Percentiles rank a stretch among this genome's conserved stretches.
These are phyloP conservation scores for Chloroceryle amazona DNA, from an alignment of 2,797 vertebrate species.

Conservation along the genomic window DNA sequence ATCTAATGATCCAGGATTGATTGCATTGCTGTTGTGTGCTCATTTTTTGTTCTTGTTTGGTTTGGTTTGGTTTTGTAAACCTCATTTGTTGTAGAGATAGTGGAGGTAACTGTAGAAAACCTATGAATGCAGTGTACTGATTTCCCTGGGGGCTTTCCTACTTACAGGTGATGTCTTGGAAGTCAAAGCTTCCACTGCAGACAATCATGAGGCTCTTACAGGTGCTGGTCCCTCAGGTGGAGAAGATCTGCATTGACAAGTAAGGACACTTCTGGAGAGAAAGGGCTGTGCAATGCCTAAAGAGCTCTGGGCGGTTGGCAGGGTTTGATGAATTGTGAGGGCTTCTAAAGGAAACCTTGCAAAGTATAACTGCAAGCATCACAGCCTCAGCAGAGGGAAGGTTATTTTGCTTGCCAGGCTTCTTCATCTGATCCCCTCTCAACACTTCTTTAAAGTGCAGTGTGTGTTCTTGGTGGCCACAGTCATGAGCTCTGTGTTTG, in stretches of 20 bases:
- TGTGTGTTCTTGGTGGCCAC: neutral
- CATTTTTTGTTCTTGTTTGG: too few relatives aligned
- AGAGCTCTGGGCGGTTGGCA: neutral
- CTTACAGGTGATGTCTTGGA: slow-evolving; percentile 93
- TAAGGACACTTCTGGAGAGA: slow-evolving; percentile 64
- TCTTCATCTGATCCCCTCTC: neutral
- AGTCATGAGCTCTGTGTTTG: rapidly evolving
- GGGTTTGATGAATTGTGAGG: neutral
- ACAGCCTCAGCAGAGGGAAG: neutral
- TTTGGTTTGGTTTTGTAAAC: neutral
- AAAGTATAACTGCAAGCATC: neutral
- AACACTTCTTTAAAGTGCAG: neutral
- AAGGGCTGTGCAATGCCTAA: neutral
- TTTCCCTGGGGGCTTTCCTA: neutral
- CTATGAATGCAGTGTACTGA: neutral
- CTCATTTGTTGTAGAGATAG: neutral
- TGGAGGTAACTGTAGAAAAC: neutral
- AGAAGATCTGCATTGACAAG: slow-evolving; percentile 99
- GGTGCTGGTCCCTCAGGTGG: slow-evolving; percentile 97
- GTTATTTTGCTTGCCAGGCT: neutral
- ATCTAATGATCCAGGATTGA: neutral
- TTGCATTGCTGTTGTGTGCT: neutral
- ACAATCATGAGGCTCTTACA: slow-evolving; percentile 98
- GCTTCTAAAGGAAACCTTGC: neutral
- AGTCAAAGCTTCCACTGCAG: slow-evolving; percentile 95